A percentile compares a stretch with the other conserved stretches of the same genome.
Evolutionary conservation across 2,113 vertebrate genomes (phyloP).

Genomic region (Eurystomus gularis): DNA sequence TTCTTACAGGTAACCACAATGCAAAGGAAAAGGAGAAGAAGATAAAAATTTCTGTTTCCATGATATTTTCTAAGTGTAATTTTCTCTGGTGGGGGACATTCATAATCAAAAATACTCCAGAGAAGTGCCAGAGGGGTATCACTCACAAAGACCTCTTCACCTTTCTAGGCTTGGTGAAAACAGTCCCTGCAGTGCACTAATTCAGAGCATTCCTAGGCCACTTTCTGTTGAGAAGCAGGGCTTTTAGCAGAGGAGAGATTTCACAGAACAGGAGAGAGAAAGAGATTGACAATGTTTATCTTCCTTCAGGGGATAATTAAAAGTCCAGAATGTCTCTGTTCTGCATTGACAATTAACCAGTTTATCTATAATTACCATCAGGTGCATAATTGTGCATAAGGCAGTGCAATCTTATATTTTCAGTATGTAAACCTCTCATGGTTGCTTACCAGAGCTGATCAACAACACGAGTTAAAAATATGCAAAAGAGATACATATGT

Average conservation of each 20-base stretch:
- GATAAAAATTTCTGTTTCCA: background rate
- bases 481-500: background rate
- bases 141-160: background rate
- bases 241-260: background rate
- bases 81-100: background rate
- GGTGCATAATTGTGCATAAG: background rate
- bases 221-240: background rate
- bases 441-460: background rate
- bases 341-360: background rate
- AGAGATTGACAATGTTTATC: background rate
- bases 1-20: background rate
- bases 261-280: background rate
- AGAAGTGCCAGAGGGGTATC: rapidly evolving
- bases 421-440: background rate
- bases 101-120: background rate
- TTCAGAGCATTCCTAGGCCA: background rate
- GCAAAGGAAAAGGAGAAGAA: background rate
- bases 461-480: rapidly evolving
- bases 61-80: background rate
- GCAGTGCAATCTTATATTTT: background rate
- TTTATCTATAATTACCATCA: background rate
- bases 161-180: background rate
- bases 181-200: background rate
- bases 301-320: background rate
- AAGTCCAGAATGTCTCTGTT: background rate